Evolutionary conservation across 2,113 vertebrate species (phyloP), one percentile per base, ranked within the genome.

Genomic region (Chaenocephalus aceratus): DNA sequence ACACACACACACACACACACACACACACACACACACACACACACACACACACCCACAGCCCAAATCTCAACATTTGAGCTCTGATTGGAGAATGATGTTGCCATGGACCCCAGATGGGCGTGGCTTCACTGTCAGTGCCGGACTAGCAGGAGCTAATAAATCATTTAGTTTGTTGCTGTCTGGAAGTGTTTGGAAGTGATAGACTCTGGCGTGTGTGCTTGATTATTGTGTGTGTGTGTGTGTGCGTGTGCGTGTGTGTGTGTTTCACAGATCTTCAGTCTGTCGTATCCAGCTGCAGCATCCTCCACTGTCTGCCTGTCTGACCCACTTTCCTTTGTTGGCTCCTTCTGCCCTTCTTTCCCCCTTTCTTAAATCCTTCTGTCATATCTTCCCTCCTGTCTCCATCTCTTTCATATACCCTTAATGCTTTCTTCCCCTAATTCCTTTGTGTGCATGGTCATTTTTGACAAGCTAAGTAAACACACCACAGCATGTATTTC

Each of bases 251-350:
- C 45, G 9, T 60, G 48, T 75, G 58, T 48, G 52, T 66, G 48
- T 56, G 57, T 65, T 65, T 87, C 77, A 85, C 65, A 82, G 71
- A 77, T 82, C 80, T 72, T 72, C 85, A 86, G 81, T 87, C 80
- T 84, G 49, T 72, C 11, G 30, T 79, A 77, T 90, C 81, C 79
- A 88, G 87, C 70, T 79, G 81, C 84, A 69, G 85, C 81, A 87
- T 61, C 79, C 86, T 78, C 72, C 72, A 26, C 86, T 84, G 81
- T 80, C 85, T 89, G 83, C 71, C 48, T 49, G 58, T 91, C 88
- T 93, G 89, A 91, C 91, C 92, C 90, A 92, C 84, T 92, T 92
- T 71, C 79, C 52, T 72, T 80, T 66, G 56, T 80, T 72, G 23
- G 49, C 64, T 76, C 65, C 71, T 45, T 83, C 65, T 57, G 15